These are phyloP conservation scores for Troides oblongomaculatus DNA, from an alignment of 2,888 invertebrate species.

Conservation along the genomic window DNA sequence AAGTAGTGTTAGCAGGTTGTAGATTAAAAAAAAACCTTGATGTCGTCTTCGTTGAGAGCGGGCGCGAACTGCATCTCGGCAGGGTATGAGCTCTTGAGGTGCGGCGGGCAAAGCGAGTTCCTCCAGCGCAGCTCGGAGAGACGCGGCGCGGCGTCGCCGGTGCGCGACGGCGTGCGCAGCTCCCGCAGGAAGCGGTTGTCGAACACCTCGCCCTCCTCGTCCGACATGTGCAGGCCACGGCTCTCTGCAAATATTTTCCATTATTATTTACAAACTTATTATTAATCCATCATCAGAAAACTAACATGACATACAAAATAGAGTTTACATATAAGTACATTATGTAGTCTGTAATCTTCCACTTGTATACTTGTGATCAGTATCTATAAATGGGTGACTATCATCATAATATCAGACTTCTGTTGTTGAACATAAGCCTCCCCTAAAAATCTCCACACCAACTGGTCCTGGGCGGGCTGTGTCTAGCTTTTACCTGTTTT, in stretches of 20 bases:
- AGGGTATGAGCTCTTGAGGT: constrained; percentile 91
- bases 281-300: too few relatives aligned
- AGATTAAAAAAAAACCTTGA: constrained; percentile 50
- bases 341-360: background rate
- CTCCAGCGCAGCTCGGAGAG: constrained; percentile 87
- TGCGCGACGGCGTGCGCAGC: constrained; percentile 73
- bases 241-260: constrained; percentile 45
- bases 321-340: too few relatives aligned
- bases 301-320: too few relatives aligned
- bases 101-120: constrained; percentile 91
- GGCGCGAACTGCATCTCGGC: constrained; percentile 87
- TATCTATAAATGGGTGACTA: too few relatives aligned
- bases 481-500: too few relatives aligned
- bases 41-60: constrained; percentile 70
- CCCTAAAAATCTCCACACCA: too few relatives aligned
- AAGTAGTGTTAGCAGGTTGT: too few relatives aligned
- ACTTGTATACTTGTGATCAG: too few relatives aligned
- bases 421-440: too few relatives aligned
- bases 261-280: background rate
- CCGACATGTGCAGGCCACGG: constrained; percentile 85
- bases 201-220: constrained; percentile 92
- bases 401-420: too few relatives aligned
- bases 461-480: too few relatives aligned
- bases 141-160: constrained; percentile 51
- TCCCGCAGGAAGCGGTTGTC: constrained; percentile 88